Percentiles rank a stretch among this genome's conserved stretches.
These are phyloP conservation scores for Otus sunia DNA, from an alignment of 2,113 vertebrate species.

Conservation along the genomic window DNA sequence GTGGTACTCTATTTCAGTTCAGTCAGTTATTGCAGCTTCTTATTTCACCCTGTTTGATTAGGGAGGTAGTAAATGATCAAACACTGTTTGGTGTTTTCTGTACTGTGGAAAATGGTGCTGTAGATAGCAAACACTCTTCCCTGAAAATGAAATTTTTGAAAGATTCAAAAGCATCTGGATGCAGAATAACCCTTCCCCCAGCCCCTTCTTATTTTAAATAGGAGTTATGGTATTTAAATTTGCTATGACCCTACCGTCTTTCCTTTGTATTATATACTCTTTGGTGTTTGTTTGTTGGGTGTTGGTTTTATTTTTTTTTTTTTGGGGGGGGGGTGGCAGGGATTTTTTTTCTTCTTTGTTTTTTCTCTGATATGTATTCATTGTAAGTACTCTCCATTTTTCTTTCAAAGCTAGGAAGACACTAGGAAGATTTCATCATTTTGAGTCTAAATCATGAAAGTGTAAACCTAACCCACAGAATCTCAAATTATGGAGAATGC, in stretches of 20 bases:
- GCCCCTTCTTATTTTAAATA: background rate
- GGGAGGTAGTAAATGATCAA: background rate
- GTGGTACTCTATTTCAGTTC: background rate
- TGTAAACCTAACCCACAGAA: background rate
- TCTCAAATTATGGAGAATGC: background rate
- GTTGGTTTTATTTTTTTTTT: background rate
- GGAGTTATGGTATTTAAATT: background rate
- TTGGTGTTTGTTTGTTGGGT: background rate
- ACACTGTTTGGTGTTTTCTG: background rate
- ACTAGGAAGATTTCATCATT: background rate
- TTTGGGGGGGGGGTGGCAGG: rapidly evolving
- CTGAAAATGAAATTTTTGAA: background rate
- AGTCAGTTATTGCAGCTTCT: background rate
- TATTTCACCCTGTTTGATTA: background rate
- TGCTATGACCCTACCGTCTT: background rate
- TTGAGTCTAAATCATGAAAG: background rate
- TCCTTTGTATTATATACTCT: background rate
- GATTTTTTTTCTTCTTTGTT: too few species aligned
- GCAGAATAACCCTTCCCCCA: background rate
- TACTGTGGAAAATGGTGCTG: background rate
- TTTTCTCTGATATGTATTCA: background rate
- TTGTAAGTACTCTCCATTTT: background rate
- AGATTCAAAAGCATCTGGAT: background rate
- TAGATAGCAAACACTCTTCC: background rate
- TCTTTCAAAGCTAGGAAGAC: background rate